Evolutionary conservation across 1,140 invertebrate genomes (phyloP).

Genomic region (Venturia canescens): DNA sequence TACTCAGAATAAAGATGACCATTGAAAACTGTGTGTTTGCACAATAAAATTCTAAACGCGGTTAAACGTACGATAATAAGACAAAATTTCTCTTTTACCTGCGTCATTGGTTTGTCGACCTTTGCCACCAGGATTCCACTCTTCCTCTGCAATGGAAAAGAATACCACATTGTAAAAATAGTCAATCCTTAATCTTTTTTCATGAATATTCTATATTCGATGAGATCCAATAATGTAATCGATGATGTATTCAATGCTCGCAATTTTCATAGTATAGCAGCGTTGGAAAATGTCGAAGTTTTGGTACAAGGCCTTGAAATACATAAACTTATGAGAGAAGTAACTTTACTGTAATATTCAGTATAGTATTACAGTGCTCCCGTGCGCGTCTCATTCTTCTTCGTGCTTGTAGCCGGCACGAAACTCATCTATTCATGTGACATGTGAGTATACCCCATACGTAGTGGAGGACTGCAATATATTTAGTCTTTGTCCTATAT

Average conservation of each 20-base stretch:
- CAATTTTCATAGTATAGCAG: not conserved
- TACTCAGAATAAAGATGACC: not conserved
- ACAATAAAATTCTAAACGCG: not conserved
- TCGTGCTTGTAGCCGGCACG: not conserved
- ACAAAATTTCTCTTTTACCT: constrained; percentile 64
- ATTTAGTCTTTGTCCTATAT: not conserved
- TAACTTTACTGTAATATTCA: constrained; percentile 5
- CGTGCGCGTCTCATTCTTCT: not conserved
- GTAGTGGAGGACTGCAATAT: not conserved
- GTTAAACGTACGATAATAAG: not conserved
- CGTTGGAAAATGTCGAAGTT: not conserved
- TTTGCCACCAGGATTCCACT: constrained; percentile 77
- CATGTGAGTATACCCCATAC: not conserved
- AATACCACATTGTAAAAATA: constrained; percentile 42
- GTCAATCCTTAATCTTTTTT: not conserved
- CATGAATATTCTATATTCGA: no score
- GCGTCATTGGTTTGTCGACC: constrained; percentile 73
- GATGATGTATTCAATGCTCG: no score
- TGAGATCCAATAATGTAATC: no score
- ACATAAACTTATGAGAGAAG: not conserved
- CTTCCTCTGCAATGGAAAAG: constrained; percentile 73
- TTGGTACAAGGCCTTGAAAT: not conserved
- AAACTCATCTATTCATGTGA: not conserved
- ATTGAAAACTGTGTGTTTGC: not conserved
- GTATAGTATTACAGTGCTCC: not conserved